Evolutionary conservation across 2,797 vertebrate species (phyloP).

Genomic region (Melanotaenia parkinsoni): DNA sequence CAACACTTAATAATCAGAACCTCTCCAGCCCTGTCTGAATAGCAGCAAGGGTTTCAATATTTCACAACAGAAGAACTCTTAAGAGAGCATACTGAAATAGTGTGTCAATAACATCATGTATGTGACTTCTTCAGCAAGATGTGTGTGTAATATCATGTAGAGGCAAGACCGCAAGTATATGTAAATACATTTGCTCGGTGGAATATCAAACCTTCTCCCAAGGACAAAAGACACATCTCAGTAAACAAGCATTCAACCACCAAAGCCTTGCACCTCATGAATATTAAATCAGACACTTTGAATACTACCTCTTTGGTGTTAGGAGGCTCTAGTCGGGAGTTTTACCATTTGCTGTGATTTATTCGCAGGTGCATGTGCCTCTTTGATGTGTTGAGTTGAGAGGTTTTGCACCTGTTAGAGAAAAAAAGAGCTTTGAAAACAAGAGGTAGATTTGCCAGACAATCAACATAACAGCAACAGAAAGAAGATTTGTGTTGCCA

Average conservation of each 20-base stretch:
- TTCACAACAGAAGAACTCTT: constrained; percentile 30
- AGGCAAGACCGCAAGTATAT: constrained; percentile 50
- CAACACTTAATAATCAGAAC: constrained; percentile 54
- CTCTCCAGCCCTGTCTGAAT: constrained; percentile 53
- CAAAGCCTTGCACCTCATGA: constrained; percentile 78
- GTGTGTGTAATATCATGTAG: constrained; percentile 30
- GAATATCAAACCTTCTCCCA: constrained; percentile 75
- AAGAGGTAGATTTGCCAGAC: constrained; percentile 78
- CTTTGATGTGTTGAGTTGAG: constrained; percentile 81
- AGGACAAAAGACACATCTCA: constrained; percentile 79
- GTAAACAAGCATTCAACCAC: constrained; percentile 79
- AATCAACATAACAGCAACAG: constrained; percentile 72
- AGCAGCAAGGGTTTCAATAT: constrained; percentile 43
- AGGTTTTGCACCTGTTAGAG: constrained; percentile 80
- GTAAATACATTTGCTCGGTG: constrained; percentile 69
- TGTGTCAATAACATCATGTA: constrained; percentile 32
- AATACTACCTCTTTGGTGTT: constrained; percentile 79
- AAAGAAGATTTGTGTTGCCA: constrained; percentile 68
- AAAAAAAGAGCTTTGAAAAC: constrained; percentile 74
- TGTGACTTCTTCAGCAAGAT: constrained; percentile 16
- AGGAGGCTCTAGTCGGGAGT: constrained; percentile 71
- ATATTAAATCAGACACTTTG: constrained; percentile 81
- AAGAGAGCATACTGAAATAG: constrained; percentile 15
- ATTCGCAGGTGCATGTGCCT: constrained; percentile 77
- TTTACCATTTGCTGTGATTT: constrained; percentile 78